Percentiles rank a stretch among this genome's conserved stretches.
These are phyloP conservation scores for Jordanella pulchra DNA, from an alignment of 2,797 vertebrate genomes.

Conservation along the genomic window DNA sequence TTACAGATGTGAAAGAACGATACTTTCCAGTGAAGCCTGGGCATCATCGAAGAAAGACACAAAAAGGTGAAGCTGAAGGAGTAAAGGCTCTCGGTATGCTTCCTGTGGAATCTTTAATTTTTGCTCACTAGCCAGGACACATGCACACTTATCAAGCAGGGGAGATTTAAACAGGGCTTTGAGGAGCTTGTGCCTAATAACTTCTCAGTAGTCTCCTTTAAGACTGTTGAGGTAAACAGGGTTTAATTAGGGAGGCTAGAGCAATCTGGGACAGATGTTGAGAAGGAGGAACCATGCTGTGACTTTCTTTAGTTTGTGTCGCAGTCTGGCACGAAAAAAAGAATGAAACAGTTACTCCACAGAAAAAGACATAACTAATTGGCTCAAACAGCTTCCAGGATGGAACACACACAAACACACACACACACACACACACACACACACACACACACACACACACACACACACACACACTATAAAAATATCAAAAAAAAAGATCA, in stretches of 20 bases:
- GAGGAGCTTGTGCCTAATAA: constrained; percentile 63
- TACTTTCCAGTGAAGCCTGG: constrained; percentile 8
- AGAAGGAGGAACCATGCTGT: constrained; percentile 56
- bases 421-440: background rate
- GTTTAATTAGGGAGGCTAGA: constrained; percentile 70
- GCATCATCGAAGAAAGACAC: constrained; percentile 45
- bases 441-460: background rate
- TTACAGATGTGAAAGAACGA: constrained; percentile 50
- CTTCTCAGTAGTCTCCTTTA: constrained; percentile 66
- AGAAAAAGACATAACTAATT: constrained; percentile 40
- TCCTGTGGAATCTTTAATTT: constrained; percentile 35
- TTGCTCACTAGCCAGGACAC: constrained; percentile 17
- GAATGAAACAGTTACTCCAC: constrained; percentile 14
- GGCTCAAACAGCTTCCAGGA: constrained; percentile 28
- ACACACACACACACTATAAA: background rate
- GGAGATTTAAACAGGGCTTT: constrained; percentile 52
- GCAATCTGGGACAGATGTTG: constrained; percentile 73
- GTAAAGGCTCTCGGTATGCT: constrained; percentile 36
- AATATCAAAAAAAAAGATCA: background rate
- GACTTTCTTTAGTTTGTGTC: constrained; percentile 50
- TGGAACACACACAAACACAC: background rate
- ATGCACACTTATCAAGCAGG: constrained; percentile 42
- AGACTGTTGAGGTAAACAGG: constrained; percentile 70
- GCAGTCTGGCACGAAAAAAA: constrained; percentile 7
- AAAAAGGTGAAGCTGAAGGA: constrained; percentile 40